A percentile compares a stretch with the other conserved stretches of the same genome.
These are phyloP conservation scores for Seira sanloemensis DNA, from an alignment of 2,888 invertebrate genomes.

Conservation along the genomic window DNA sequence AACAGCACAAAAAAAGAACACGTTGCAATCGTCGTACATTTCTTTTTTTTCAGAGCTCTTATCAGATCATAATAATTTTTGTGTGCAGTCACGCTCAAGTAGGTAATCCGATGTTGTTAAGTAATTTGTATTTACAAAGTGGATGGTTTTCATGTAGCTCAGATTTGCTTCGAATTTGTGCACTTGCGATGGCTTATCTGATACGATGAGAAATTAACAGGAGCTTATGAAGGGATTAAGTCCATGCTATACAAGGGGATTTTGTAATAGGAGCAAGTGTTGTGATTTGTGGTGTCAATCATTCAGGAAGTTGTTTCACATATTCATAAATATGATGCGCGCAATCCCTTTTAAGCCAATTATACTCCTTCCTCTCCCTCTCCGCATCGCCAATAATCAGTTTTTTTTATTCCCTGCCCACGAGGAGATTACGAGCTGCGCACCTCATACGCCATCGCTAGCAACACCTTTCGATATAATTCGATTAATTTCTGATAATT, in stretches of 20 bases:
- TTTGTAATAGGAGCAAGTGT: background rate
- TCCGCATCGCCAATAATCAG: background rate
- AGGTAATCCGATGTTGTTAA: background rate
- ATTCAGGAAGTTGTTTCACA: background rate
- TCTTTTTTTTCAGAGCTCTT: background rate
- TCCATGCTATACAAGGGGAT: background rate
- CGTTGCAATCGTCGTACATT: background rate
- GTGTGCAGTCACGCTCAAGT: background rate
- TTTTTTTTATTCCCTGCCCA: background rate
- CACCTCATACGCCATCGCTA: background rate
- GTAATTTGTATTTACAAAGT: background rate
- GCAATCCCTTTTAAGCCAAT: background rate
- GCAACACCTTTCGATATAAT: background rate
- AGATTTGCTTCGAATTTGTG: background rate
- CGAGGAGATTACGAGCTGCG: too few species aligned
- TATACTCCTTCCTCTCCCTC: background rate
- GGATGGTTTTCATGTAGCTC: background rate
- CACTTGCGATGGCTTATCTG: background rate
- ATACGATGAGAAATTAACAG: background rate
- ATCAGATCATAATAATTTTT: background rate
- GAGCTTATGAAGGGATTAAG: slow-evolving; percentile 4
- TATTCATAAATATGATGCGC: background rate
- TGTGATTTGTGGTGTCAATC: slow-evolving; percentile 1
- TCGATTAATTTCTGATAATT: background rate
- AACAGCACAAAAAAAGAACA: too few species aligned